A percentile compares a stretch with the other conserved stretches of the same genome.
These are phyloP conservation scores for Enteromius trimaculatus DNA, from an alignment of 2,797 vertebrate genomes.

Conservation along the genomic window DNA sequence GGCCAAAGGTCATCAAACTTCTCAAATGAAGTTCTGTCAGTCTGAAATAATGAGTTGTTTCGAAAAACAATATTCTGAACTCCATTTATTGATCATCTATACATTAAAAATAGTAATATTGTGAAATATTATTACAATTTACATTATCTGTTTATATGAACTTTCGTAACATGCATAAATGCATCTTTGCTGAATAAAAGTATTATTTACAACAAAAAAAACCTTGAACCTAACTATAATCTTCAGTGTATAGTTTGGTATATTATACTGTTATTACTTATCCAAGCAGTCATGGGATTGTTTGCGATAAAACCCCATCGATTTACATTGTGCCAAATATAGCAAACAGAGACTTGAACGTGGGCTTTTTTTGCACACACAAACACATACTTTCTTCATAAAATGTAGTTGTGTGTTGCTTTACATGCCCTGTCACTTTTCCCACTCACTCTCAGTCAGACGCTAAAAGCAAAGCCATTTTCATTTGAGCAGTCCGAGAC, in stretches of 20 bases:
- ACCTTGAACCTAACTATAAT: too few species aligned
- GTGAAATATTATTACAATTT: too few species aligned
- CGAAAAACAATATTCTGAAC: background rate
- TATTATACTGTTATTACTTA: too few species aligned
- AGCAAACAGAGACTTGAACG: background rate
- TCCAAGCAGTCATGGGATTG: background rate
- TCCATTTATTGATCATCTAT: too few species aligned
- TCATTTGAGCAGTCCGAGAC: slow-evolving; percentile 75
- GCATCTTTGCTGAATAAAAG: too few species aligned
- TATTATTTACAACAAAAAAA: too few species aligned
- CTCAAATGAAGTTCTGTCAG: background rate
- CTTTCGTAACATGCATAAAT: too few species aligned
- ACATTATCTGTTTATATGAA: too few species aligned
- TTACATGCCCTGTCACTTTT: background rate
- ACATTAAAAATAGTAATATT: too few species aligned
- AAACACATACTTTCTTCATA: background rate
- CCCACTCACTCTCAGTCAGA: background rate
- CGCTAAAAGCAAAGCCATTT: slow-evolving; percentile 72
- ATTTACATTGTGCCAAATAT: background rate
- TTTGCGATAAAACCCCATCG: background rate
- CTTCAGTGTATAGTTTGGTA: too few species aligned
- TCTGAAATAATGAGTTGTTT: background rate
- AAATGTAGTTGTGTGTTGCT: slow-evolving; percentile 3
- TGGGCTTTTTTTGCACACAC: background rate
- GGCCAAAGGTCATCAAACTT: too few species aligned